Evolutionary conservation across 2,888 invertebrate species (phyloP).

Genomic region (Osedax fenrisi): DNA sequence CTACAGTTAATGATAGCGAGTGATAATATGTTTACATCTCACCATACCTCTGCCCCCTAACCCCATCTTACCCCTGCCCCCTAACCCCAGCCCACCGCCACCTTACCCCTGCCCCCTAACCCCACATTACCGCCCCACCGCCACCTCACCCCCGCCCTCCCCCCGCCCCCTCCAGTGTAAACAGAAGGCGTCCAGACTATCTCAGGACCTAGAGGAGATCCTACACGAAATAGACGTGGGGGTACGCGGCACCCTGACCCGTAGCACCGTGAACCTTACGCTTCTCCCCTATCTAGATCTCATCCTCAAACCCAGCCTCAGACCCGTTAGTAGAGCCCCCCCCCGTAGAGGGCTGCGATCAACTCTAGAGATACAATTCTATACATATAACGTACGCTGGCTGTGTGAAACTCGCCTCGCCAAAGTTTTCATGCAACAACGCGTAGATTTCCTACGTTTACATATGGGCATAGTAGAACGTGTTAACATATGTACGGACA

Average conservation of each 20-base stretch:
- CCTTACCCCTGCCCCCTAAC: neutral
- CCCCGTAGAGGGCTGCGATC: too few relatives aligned
- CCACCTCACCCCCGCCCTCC: neutral
- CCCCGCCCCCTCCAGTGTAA: neutral
- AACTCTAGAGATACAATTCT: too few relatives aligned
- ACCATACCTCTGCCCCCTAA: too few relatives aligned
- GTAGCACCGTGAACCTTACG: neutral
- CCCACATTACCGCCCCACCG: neutral
- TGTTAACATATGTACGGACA: too few relatives aligned
- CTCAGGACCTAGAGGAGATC: neutral
- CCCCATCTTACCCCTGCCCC: too few relatives aligned
- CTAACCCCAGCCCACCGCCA: neutral
- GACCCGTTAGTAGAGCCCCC: neutral
- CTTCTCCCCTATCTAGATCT: neutral
- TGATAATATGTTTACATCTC: too few relatives aligned
- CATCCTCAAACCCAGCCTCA: neutral
- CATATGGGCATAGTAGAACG: too few relatives aligned
- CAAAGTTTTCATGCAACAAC: too few relatives aligned
- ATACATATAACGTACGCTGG: too few relatives aligned
- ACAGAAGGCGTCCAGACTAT: neutral
- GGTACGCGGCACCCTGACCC: neutral
- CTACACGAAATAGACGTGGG: neutral
- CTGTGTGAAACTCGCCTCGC: too few relatives aligned
- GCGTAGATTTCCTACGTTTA: too few relatives aligned
- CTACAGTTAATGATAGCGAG: too few relatives aligned